Base-by-base conservation (phyloP, 1,140 invertebrate species). In the Mizuhopecten yessoensis region DNA sequence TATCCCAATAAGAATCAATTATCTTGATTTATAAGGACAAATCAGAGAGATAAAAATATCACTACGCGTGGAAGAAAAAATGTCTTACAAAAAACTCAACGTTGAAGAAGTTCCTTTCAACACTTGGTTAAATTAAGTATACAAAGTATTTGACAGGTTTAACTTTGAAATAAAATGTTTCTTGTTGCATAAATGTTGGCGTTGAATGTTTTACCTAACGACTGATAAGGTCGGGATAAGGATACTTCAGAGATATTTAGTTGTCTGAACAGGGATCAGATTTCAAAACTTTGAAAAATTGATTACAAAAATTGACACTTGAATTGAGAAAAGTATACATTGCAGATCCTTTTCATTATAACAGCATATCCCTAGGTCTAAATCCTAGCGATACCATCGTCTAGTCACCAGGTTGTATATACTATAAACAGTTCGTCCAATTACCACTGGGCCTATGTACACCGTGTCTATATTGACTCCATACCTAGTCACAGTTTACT, bases 131-230 rank as follows among this genome's bases (percentile, higher is more conserved):
- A 29, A 29, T 75, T 75, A 75, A 75, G 57, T 75, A 75, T 75
- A 75, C 57, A n/a, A 75, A 75, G 57, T 75, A 75, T 75, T 75
- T 75, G 57, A 75, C 57, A 75, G 57, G 57, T 75, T 75, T 75
- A 75, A 75, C n/a, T 75, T 75, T 75, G 57, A 75, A 75, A 75
- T 75, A 75, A 75, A 75, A 75, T 75, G 57, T 75, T 75, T 75
- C 57, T 75, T 75, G 11, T 75, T 75, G n/a, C 29, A n/a, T 75
- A 75, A 75, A 75, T 29, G 57, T 75, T 75, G 57, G 23, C 57
- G n/a, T 29, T 75, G 29, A 75, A 75, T 75, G 57, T 75, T 75
- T 49, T 9, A 75, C 0, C 57, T 75, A 75, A 75, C 57, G 57
- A n/a, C 57, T 75, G 57, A 75, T 75, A 75, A n/a, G 57, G 57